phyloP scores from a whole-genome alignment of 2,113 vertebrate genomes.

The Dipodomys ordii region DNA sequence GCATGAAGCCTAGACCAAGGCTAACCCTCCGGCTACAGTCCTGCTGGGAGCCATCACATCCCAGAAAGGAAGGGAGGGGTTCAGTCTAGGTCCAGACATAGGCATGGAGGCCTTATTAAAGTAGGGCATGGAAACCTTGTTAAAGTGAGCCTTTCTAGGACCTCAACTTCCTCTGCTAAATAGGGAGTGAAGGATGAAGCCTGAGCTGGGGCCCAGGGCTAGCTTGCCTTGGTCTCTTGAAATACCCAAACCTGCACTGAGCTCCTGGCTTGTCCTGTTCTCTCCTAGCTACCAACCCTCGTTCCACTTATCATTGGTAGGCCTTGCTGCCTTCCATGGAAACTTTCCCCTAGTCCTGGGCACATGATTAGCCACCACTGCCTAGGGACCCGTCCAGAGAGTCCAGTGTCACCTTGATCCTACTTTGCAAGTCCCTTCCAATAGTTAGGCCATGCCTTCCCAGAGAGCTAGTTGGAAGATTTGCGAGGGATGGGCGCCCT shows the following conservation, averaged over 20 bases:
- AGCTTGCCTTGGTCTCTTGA: neutral
- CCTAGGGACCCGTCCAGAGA: neutral
- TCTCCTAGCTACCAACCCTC: no score
- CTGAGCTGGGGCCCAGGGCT: neutral
- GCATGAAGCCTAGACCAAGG: neutral
- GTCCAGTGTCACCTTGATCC: neutral
- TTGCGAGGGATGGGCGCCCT: constrained; percentile 50
- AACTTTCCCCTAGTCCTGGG: neutral
- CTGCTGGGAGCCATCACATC: neutral
- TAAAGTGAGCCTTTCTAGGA: neutral
- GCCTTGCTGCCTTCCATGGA: neutral
- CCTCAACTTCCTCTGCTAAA: neutral
- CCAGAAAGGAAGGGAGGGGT: neutral
- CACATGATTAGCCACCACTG: neutral
- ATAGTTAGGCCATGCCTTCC: neutral
- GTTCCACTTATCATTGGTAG: neutral
- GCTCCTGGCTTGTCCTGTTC: neutral
- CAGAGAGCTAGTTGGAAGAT: neutral
- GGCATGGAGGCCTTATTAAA: neutral
- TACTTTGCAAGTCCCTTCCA: neutral
- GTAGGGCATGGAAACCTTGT: neutral
- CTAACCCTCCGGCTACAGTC: neutral
- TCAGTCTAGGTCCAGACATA: neutral
- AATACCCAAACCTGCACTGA: neutral
- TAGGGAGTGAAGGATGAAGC: neutral